Conservation (phyloP, 2,113 vertebrate genomes). For the Periophthalmodon schlosseri region DNA sequence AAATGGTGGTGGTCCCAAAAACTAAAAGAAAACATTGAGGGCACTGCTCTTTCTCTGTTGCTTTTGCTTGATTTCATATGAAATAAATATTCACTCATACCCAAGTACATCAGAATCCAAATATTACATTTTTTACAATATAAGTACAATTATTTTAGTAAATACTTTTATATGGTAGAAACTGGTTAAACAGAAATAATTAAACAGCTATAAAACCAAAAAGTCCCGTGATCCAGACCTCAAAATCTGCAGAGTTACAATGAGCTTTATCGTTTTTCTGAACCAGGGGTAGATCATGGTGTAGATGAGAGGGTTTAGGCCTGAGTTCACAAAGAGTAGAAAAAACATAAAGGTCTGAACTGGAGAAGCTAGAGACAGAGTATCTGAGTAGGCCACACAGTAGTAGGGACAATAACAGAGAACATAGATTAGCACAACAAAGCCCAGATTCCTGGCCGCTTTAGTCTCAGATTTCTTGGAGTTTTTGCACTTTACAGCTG, state of each 20-base stretch:
- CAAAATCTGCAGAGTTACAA: neutral
- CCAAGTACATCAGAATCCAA: too few relatives aligned
- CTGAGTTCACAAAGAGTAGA: neutral
- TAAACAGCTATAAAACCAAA: neutral
- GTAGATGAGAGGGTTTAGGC: neutral
- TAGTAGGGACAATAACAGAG: slow-evolving; percentile 1
- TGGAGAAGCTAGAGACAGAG: neutral
- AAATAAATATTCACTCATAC: too few relatives aligned
- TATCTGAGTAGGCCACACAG: neutral
- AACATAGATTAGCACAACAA: neutral
- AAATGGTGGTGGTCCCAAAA: too few relatives aligned
- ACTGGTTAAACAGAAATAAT: too few relatives aligned
- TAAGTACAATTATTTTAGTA: too few relatives aligned
- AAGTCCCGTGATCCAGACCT: neutral
- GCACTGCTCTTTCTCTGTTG: too few relatives aligned
- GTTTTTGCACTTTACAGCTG: neutral
- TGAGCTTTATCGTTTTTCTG: neutral
- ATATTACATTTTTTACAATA: too few relatives aligned
- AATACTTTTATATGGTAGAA: too few relatives aligned
- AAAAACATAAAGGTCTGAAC: neutral
- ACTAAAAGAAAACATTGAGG: too few relatives aligned
- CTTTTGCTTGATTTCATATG: too few relatives aligned
- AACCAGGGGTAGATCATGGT: neutral
- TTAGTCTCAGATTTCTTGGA: neutral
- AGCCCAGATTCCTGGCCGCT: neutral